Base-by-base conservation (phyloP, 2,797 vertebrate species). In the Apogon talboti region DNA sequence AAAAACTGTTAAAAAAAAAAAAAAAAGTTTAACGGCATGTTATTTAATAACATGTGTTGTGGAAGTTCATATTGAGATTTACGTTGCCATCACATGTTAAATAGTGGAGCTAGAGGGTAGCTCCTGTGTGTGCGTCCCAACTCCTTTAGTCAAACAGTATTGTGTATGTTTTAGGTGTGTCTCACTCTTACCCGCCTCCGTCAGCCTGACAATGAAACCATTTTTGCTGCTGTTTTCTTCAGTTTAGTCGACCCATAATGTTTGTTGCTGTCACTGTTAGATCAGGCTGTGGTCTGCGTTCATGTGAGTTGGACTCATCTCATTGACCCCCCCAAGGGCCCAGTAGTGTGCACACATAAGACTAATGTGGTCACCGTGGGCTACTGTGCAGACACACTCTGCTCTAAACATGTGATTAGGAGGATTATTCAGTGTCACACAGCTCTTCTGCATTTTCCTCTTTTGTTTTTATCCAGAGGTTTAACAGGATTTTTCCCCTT, bases 161-260 rank as follows among this genome's bases (percentile, higher is more conserved):
- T 47, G 38, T 85, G 73, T 79, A 37, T 77, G 49, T 71, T 81
- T 76, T 65, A 81, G 83, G 80, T 73, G 86, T 86, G 84, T 80
- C 85, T 62, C 28, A 91, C 82, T 93, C 95, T 86, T 95, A 95
- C 91, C 94, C 94, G 2, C 48, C 51, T 8, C 19, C 58, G 21
- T 24, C 21, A 24, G 21, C 21, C 21, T 24, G 21, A 24, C 21
- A 24, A 24, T 24, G 21, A 24, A 24, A 24, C 21, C 21, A 24
- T 71, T 48, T 19, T 18, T 14, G 37, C n/a, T 51, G 15, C 24
- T 46, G 13, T 61, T 59, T 62, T 55, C 16, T 15, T 60, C 5
- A 24, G 21, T 24, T 24, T 5, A 24, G 2, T 24, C 21, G 21
- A 24, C 21, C 21, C 21, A 24, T 24, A 24, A 24, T 24, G 21